Evolutionary conservation across 2,797 vertebrate species (phyloP).

Genomic region (Mormyrops boulengeri): DNA sequence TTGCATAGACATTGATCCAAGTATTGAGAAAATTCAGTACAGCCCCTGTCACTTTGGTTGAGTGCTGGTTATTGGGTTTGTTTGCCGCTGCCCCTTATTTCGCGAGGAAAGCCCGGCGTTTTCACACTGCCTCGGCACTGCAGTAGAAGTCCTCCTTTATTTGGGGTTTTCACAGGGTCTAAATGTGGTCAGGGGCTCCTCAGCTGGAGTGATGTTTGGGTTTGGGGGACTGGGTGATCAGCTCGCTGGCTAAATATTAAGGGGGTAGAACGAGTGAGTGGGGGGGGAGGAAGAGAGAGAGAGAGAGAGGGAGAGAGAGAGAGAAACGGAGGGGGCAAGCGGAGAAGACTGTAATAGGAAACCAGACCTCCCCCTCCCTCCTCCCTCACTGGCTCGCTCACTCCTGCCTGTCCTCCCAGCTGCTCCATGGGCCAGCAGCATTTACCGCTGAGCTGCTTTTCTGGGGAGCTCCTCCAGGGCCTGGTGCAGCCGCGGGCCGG

Average conservation of each 20-base stretch:
- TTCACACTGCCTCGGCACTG: not conserved
- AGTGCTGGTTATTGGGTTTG: not conserved
- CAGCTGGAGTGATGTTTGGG: slow-evolving; percentile 22
- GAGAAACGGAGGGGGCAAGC: slow-evolving; percentile 39
- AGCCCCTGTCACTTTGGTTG: not conserved
- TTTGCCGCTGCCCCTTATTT: not conserved
- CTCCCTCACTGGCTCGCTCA: slow-evolving; percentile 36
- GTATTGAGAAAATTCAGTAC: not conserved
- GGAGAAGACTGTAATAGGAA: slow-evolving; percentile 64
- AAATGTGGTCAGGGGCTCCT: slow-evolving; percentile 19
- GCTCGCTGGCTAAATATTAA: slow-evolving; percentile 26
- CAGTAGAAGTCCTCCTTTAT: not conserved
- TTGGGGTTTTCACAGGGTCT: not conserved
- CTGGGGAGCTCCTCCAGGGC: not conserved
- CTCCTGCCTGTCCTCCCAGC: slow-evolving; percentile 50
- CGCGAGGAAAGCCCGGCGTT: not conserved
- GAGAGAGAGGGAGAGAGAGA: slow-evolving; percentile 22
- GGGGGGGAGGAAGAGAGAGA: slow-evolving; percentile 26
- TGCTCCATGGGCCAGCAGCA: slow-evolving; percentile 54
- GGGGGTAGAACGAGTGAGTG: slow-evolving; percentile 23
- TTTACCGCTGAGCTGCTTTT: slow-evolving; percentile 29
- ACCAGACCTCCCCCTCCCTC: slow-evolving; percentile 55
- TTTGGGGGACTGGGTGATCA: slow-evolving; percentile 18
- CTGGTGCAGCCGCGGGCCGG: slow-evolving; percentile 9
- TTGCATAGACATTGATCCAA: not conserved